Evolutionary conservation across 2,113 vertebrate species (phyloP).

Genomic region (Morphnarchus princeps): DNA sequence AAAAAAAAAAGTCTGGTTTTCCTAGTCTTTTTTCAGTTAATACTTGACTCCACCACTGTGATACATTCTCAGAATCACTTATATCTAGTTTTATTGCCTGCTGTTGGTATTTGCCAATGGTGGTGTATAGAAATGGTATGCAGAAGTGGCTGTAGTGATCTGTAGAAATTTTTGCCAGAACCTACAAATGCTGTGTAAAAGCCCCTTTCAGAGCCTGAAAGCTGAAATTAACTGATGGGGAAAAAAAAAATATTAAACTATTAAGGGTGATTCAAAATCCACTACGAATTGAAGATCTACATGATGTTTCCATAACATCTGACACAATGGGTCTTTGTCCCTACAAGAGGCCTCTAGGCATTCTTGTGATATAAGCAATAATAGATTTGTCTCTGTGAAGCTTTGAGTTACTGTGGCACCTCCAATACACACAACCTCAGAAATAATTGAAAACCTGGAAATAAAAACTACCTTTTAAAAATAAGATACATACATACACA

Average conservation of each 20-base stretch:
- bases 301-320: slow-evolving; percentile 27
- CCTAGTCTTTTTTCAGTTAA: not conserved
- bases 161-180: not conserved
- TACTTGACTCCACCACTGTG: not conserved
- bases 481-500: not conserved
- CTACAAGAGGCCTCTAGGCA: slow-evolving; percentile 26
- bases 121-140: not conserved
- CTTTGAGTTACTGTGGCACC: slow-evolving; percentile 18
- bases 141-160: not conserved
- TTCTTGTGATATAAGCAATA: slow-evolving; percentile 17
- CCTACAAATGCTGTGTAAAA: slow-evolving; percentile 8
- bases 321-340: slow-evolving; percentile 53
- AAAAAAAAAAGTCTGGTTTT: not conserved
- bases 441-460: slow-evolving; percentile 56
- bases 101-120: not conserved
- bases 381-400: slow-evolving; percentile 26
- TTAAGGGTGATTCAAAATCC: slow-evolving; percentile 31
- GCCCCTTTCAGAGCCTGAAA: slow-evolving; percentile 32
- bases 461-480: slow-evolving; percentile 36
- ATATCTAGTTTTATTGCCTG: not conserved
- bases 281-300: slow-evolving; percentile 32
- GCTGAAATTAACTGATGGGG: slow-evolving; percentile 19
- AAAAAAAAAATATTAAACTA: slow-evolving; percentile 26
- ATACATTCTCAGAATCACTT: not conserved
- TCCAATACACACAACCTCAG: not conserved